phyloP scores from a whole-genome alignment of 2,113 vertebrate species.

The Fukomys damarensis region DNA sequence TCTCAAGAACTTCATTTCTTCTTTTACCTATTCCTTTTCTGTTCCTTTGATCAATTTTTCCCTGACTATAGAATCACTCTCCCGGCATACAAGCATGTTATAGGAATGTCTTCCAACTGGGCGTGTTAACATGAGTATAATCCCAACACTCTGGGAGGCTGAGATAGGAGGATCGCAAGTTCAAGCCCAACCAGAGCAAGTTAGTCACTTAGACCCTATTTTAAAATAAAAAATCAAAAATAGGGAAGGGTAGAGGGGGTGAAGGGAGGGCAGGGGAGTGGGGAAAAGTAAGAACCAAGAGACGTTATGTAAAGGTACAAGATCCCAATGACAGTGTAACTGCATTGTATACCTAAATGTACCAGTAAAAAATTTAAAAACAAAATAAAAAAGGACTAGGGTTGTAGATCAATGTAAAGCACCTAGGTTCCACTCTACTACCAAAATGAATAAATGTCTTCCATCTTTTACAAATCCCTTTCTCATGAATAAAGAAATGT shows the following conservation, averaged over 20 bases:
- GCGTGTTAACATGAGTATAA: neutral
- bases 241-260: too few relatives aligned
- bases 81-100: neutral
- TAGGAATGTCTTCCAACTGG: neutral
- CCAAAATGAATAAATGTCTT: neutral
- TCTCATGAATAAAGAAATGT: neutral
- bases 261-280: too few relatives aligned
- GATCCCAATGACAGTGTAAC: too few relatives aligned
- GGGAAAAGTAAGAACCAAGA: too few relatives aligned
- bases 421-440: neutral
- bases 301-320: too few relatives aligned
- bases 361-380: too few relatives aligned
- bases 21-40: neutral
- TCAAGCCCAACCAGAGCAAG: neutral
- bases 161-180: neutral
- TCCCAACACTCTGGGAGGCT: neutral
- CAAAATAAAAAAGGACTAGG: neutral
- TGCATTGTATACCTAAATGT: too few relatives aligned
- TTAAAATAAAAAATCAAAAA: neutral
- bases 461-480: constrained; percentile 27
- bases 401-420: neutral
- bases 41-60: neutral
- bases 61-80: neutral
- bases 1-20: neutral
- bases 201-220: neutral